Percentiles rank a stretch among this genome's conserved stretches.
phyloP scores from a whole-genome alignment of 37 sponge, comb jelly and placozoan species.

The Aplysina aerophoba region DNA sequence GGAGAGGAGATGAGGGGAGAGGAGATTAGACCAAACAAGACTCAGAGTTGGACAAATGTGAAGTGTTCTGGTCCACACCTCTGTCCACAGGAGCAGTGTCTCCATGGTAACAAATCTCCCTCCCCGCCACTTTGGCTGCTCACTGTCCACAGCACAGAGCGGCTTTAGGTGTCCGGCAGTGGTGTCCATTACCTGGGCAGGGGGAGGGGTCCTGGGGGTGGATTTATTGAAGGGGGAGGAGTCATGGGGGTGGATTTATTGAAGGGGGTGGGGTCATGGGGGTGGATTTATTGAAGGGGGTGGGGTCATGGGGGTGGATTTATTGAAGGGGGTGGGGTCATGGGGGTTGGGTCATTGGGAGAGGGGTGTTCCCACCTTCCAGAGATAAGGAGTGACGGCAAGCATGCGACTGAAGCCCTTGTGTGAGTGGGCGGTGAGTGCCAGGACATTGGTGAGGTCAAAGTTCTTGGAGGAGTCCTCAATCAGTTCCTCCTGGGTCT shows the following conservation, averaged over 20 bases:
- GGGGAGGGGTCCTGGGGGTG: too few relatives aligned
- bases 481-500: slow-evolving; percentile 9
- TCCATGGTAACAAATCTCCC: slow-evolving; percentile 68
- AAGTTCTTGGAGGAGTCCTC: slow-evolving; percentile 35
- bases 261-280: background rate
- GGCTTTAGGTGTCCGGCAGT: slow-evolving; percentile 71
- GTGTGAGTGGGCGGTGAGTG: background rate
- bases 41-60: too few relatives aligned
- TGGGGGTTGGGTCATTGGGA: too few relatives aligned
- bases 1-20: slow-evolving; percentile 22
- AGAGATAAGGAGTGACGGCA: slow-evolving; percentile 1
- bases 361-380: background rate
- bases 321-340: too few relatives aligned
- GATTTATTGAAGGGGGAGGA: too few relatives aligned
- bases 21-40: background rate
- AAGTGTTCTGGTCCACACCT: slow-evolving; percentile 38
- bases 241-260: too few relatives aligned
- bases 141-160: slow-evolving; percentile 44
- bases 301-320: too few relatives aligned
- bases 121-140: slow-evolving; percentile 38
- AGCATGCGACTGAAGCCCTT: slow-evolving; percentile 22
- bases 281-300: too few relatives aligned
- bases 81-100: slow-evolving; percentile 62
- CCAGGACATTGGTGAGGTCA: slow-evolving; percentile 2
- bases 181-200: slow-evolving; percentile 59